A percentile compares a stretch with the other conserved stretches of the same genome.
These are phyloP conservation scores for Rattus rattus DNA, from an alignment of 2,113 vertebrate genomes.

Conservation along the genomic window DNA sequence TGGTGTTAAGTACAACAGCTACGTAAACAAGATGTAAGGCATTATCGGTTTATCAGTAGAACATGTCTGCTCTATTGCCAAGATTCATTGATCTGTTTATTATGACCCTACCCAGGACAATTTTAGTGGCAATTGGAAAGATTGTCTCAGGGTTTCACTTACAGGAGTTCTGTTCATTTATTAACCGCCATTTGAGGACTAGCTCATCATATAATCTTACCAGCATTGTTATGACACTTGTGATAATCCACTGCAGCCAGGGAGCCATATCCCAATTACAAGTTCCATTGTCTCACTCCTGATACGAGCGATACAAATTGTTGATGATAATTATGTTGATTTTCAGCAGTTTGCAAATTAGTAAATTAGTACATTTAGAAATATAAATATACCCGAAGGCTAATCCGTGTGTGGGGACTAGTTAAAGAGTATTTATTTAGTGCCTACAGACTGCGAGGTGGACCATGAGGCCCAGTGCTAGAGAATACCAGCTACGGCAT, in stretches of 20 bases:
- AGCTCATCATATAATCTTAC: conserved; percentile 68
- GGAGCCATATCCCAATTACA: conserved; percentile 79
- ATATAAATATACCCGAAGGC: conserved; percentile 77
- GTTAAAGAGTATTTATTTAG: conserved; percentile 80
- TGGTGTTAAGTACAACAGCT: conserved; percentile 62
- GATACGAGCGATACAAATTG: conserved; percentile 81
- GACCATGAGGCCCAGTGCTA: conserved; percentile 61
- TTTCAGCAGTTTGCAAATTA: conserved; percentile 81
- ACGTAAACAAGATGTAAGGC: conserved; percentile 67
- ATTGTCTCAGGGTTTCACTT: conserved; percentile 72
- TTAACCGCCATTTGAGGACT: conserved; percentile 74
- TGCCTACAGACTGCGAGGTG: conserved; percentile 57
- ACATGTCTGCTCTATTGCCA: conserved; percentile 76
- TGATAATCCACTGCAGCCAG: conserved; percentile 69
- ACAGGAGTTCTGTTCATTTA: conserved; percentile 72
- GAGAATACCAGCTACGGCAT: background rate
- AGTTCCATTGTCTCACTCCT: conserved; percentile 78
- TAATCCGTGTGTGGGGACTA: conserved; percentile 78
- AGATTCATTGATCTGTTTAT: conserved; percentile 79
- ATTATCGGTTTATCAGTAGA: conserved; percentile 74
- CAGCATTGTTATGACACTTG: conserved; percentile 76
- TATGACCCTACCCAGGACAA: conserved; percentile 71
- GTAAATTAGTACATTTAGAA: conserved; percentile 82
- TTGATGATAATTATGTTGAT: conserved; percentile 83
- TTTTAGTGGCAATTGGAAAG: conserved; percentile 76